phyloP scores from a whole-genome alignment of 2,113 vertebrate species.

The Saiga tatarica region DNA sequence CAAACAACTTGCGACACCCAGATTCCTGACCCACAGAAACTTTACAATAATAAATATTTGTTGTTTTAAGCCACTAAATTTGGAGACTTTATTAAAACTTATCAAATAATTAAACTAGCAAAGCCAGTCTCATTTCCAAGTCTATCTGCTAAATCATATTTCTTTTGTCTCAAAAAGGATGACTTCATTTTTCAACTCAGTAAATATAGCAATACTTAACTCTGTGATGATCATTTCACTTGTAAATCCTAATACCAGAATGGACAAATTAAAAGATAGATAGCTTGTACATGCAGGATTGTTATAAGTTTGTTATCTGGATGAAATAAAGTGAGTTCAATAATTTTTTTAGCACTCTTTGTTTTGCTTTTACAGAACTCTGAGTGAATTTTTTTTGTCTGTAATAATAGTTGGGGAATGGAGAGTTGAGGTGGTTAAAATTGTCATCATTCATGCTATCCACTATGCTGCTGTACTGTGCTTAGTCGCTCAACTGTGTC shows the following conservation, averaged over 20 bases:
- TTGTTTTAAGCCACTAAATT: not conserved
- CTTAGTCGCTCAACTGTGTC: not conserved
- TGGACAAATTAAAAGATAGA: not conserved
- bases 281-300: not conserved
- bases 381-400: not conserved
- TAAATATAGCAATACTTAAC: not conserved
- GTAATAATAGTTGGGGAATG: not conserved
- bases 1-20: not conserved
- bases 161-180: not conserved
- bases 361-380: not conserved
- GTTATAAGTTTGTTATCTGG: not conserved
- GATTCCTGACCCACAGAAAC: not conserved
- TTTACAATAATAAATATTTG: not conserved
- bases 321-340: not conserved
- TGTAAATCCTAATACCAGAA: slow-evolving; percentile 6
- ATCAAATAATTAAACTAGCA: not conserved
- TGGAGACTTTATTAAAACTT: not conserved
- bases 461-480: not conserved
- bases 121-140: not conserved
- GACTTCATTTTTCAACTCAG: not conserved
- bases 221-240: not conserved
- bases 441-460: not conserved
- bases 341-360: not conserved
- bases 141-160: not conserved
- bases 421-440: not conserved